Base-by-base conservation (phyloP, 2,797 vertebrate genomes). In the Echeneis naucrates region DNA sequence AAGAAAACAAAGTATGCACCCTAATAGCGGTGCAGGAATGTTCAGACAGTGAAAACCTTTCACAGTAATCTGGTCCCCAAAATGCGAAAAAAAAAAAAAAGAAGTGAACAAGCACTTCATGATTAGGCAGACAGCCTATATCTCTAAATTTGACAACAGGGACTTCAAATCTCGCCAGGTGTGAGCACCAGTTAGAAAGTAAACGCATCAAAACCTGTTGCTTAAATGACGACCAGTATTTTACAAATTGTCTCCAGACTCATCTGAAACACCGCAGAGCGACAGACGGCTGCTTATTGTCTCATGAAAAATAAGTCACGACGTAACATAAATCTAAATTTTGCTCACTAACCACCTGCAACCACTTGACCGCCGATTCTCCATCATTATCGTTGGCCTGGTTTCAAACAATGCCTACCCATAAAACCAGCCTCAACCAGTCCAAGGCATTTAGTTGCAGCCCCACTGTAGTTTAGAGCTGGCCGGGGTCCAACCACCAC, bases 311-410 rank as follows among this genome's bases (percentile, higher is more conserved):
- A 63, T 12, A 2, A 61, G 68, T 59, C 77, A 38, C 33, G 5
- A 9, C 33, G 40, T 61, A 38, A 85, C 72, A 68, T 55, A 82
- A 78, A 78, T 86, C 74, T 81, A 84, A 79, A 86, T 82, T 77
- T 68, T 84, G 81, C 84, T 90, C 84, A 74, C 42, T 70, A 87
- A 88, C 83, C 87, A 90, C 90, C 89, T 92, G 90, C 82, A 87
- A 91, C 63, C 87, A 88, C 87, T 92, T 89, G 87, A 89, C 89
- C 80, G 56, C 62, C 26, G 42, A 76, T 85, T 89, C 84, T 84
- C 68, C 81, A 62, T 88, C 87, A 86, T 91, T 89, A 90, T 87
- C 68, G 24, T 64, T 89, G 89, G 84, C 81, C 72, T 7, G 58
- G 70, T 76, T 81, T 91, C 85, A 89, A 87, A 88, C 55, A 47